Percentiles rank a stretch among this genome's conserved stretches.
These are phyloP conservation scores for Betta splendens DNA, from an alignment of 2,797 vertebrate species.

Conservation along the genomic window DNA sequence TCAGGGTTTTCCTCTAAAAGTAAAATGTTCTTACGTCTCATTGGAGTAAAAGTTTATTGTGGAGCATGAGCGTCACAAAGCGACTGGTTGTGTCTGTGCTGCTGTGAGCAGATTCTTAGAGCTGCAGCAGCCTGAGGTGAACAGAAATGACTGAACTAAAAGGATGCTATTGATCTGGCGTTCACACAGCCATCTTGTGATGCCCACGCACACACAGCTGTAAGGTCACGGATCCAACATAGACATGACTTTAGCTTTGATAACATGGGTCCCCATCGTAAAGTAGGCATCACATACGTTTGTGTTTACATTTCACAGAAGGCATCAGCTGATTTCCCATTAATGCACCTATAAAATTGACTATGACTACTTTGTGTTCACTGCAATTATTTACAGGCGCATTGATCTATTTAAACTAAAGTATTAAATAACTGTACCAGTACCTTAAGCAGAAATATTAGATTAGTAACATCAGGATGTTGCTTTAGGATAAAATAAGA, in stretches of 20 bases:
- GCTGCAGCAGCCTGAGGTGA: slow-evolving; percentile 59
- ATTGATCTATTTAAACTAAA: not conserved
- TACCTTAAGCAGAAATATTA: slow-evolving; percentile 4
- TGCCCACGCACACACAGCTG: slow-evolving; percentile 61
- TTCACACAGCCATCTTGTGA: slow-evolving; percentile 79
- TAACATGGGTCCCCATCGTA: slow-evolving; percentile 13
- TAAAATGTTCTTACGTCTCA: not conserved
- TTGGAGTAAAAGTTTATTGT: slow-evolving; percentile 11
- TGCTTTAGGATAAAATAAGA: not conserved
- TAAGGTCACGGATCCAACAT: slow-evolving; percentile 57
- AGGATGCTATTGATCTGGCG: slow-evolving; percentile 76
- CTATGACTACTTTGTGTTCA: slow-evolving; percentile 12
- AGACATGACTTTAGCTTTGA: slow-evolving; percentile 50
- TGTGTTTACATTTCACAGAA: slow-evolving; percentile 16
- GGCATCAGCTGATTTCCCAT: slow-evolving; percentile 23
- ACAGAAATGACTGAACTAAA: slow-evolving; percentile 64
- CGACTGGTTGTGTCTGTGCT: slow-evolving; percentile 28
- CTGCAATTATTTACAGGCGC: slow-evolving; percentile 22
- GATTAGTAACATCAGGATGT: not conserved
- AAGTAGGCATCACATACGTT: slow-evolving; percentile 7
- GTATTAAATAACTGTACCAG: not conserved
- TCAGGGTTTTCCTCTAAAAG: not conserved
- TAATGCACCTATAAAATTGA: slow-evolving; percentile 13
- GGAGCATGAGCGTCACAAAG: not conserved
- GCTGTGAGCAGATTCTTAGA: slow-evolving; percentile 11